Conservation (phyloP, 2,113 vertebrate species). For the Tachysurus vachellii region DNA sequence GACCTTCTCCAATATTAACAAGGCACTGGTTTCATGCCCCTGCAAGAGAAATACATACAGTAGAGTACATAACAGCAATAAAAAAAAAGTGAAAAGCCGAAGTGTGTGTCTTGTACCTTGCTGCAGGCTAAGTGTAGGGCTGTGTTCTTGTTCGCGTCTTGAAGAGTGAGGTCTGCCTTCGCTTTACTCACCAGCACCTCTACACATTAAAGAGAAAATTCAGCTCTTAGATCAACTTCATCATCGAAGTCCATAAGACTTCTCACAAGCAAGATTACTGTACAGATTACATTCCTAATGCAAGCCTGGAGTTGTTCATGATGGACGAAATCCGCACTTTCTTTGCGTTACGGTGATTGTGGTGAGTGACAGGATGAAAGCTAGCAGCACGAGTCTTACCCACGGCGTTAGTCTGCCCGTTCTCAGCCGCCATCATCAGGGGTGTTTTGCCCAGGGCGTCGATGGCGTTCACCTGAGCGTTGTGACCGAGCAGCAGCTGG, state of each 20-base stretch:
- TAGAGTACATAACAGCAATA: background rate
- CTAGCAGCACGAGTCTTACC: constrained; percentile 73
- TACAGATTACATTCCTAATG: background rate
- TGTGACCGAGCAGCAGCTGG: constrained; percentile 95
- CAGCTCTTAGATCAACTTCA: background rate
- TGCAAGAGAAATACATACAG: constrained; percentile 61
- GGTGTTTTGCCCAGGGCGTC: constrained; percentile 91
- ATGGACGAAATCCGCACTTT: background rate
- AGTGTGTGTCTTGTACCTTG: constrained; percentile 81
- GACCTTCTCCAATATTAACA: constrained; percentile 99
- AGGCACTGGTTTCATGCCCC: constrained; percentile 99
- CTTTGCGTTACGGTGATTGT: background rate
- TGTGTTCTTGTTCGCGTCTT: constrained; percentile 94
- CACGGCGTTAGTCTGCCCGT: constrained; percentile 94
- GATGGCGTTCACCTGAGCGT: constrained; percentile 88
- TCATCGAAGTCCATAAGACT: background rate
- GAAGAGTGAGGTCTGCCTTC: constrained; percentile 94
- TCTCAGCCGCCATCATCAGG: constrained; percentile 98
- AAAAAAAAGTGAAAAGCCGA: background rate
- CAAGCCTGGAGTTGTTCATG: background rate
- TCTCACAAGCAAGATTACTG: too few species aligned
- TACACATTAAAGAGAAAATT: constrained; percentile 59
- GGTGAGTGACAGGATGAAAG: background rate
- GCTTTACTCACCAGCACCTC: constrained; percentile 98
- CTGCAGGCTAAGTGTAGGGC: constrained; percentile 97